These are phyloP conservation scores for Ornithoptera priamus DNA, from an alignment of 2,888 invertebrate species.

Conservation along the genomic window DNA sequence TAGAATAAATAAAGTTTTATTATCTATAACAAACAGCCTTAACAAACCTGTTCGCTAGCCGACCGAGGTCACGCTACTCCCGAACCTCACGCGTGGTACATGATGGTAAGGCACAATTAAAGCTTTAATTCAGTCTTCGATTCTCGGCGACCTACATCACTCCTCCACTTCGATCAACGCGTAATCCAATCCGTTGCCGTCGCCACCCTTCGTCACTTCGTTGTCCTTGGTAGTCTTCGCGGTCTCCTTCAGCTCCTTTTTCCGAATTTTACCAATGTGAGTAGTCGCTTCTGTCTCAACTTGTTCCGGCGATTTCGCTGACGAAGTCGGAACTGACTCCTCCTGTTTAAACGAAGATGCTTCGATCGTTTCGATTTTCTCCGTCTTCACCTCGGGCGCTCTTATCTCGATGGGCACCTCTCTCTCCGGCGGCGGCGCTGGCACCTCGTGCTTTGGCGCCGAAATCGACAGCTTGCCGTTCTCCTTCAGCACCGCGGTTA, in stretches of 20 bases:
- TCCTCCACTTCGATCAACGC: slow-evolving; percentile 53
- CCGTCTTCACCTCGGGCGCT: slow-evolving; percentile 45
- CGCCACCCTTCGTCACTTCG: slow-evolving; percentile 64
- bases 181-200: slow-evolving; percentile 64
- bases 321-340: slow-evolving; percentile 33
- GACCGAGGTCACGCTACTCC: slow-evolving; percentile 32
- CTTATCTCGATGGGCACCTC: slow-evolving; percentile 64
- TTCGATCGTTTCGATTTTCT: slow-evolving; percentile 38
- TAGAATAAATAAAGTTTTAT: slow-evolving; percentile 69
- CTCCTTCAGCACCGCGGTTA: slow-evolving; percentile 60
- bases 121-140: slow-evolving; percentile 64
- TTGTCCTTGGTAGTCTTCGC: slow-evolving; percentile 65
- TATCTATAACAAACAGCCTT: slow-evolving; percentile 54
- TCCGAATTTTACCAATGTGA: slow-evolving; percentile 70
- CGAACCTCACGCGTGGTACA: slow-evolving; percentile 15
- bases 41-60: slow-evolving; percentile 38
- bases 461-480: slow-evolving; percentile 59
- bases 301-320: slow-evolving; percentile 53
- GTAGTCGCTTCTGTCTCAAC: slow-evolving; percentile 63
- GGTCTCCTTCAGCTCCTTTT: slow-evolving; percentile 68
- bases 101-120: slow-evolving; percentile 38
- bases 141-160: slow-evolving; percentile 42
- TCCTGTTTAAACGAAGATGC: slow-evolving; percentile 38
- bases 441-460: slow-evolving; percentile 66
- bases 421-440: slow-evolving; percentile 66